A percentile compares a stretch with the other conserved stretches of the same genome.
Conservation (phyloP, 35 echinoderm and acorn worm genomes). For the Lytechinus variegatus region DNA sequence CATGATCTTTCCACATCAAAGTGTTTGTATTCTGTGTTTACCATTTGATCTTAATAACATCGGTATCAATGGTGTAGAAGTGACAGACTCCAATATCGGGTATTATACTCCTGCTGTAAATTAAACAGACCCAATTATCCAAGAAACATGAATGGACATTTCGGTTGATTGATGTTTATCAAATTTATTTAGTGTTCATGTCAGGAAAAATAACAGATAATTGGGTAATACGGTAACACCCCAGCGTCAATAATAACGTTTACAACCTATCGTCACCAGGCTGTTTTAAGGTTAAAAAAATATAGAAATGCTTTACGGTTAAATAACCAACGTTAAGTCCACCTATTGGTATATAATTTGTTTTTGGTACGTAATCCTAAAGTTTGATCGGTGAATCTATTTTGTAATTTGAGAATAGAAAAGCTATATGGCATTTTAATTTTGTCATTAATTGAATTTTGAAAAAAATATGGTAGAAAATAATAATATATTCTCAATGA, state of each 20-base stretch:
- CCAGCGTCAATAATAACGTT: background rate
- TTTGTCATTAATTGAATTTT: too few species aligned
- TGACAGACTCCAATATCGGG: background rate
- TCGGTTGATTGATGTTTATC: background rate
- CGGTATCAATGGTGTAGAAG: background rate
- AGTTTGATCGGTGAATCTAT: too few species aligned
- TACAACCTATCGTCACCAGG: background rate
- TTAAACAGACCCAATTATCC: background rate
- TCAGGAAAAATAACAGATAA: background rate
- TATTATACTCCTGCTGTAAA: background rate
- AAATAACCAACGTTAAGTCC: too few species aligned
- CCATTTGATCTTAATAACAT: background rate
- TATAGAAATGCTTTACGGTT: too few species aligned
- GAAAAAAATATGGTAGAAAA: too few species aligned
- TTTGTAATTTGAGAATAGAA: too few species aligned
- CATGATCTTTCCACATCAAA: background rate
- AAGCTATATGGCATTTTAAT: too few species aligned
- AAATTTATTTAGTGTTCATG: background rate
- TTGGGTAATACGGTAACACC: background rate
- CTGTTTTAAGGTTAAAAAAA: background rate
- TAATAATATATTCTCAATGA: too few species aligned
- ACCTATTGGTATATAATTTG: too few species aligned
- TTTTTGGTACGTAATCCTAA: too few species aligned
- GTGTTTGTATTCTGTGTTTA: background rate
- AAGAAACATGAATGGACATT: constrained; percentile 4